These are phyloP conservation scores for Actinia tenebrosa DNA, from an alignment of 64 coral and sea anemone genomes.

Conservation along the genomic window DNA sequence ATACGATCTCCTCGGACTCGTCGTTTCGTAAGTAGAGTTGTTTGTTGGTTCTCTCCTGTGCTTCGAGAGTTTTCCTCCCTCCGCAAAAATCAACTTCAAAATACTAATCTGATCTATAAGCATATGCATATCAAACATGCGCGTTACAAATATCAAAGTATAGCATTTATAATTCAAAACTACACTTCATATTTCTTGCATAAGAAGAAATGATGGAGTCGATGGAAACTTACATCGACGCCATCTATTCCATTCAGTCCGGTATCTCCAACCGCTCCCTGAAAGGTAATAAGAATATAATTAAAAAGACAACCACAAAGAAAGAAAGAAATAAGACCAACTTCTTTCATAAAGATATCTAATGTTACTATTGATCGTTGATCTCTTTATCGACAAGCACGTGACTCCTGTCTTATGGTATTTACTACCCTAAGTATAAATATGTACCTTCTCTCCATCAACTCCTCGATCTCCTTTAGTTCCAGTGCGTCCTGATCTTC, in stretches of 20 bases:
- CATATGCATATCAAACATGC: too few relatives aligned
- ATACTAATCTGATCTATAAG: too few relatives aligned
- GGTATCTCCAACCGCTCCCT: background rate
- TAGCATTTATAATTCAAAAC: background rate
- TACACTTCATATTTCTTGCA: background rate
- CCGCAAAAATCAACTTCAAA: too few relatives aligned
- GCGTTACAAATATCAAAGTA: too few relatives aligned
- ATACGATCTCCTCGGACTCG: too few relatives aligned
- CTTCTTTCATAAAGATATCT: too few relatives aligned
- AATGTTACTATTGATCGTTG: background rate
- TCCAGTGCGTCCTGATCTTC: background rate
- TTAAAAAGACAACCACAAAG: background rate
- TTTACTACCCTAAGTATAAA: background rate
- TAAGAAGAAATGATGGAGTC: background rate
- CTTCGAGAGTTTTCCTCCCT: too few relatives aligned
- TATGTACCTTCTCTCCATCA: slow-evolving; percentile 11
- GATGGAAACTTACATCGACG: background rate
- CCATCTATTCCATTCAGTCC: slow-evolving; percentile 33
- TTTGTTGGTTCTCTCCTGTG: too few relatives aligned
- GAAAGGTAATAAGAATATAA: background rate
- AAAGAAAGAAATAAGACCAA: background rate
- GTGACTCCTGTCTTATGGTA: background rate
- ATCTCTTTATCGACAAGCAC: background rate
- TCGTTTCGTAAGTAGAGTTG: too few relatives aligned
- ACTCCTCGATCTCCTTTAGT: slow-evolving; percentile 14